Base-by-base conservation (phyloP, 2,888 invertebrate genomes). In the Oxycera nigricornis region DNA sequence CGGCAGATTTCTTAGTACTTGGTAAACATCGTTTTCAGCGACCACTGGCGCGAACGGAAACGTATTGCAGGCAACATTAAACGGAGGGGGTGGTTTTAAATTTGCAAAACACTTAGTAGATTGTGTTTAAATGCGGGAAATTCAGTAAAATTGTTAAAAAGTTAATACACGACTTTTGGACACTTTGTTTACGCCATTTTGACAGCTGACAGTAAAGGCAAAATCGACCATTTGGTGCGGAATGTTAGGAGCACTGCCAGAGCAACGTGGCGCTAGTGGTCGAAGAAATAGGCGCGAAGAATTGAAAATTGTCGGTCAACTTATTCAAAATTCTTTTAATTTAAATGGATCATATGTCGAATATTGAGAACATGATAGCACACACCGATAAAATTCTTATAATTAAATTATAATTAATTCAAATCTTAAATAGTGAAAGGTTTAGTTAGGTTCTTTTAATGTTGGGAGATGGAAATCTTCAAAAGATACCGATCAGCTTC, bases 141-240 rank as follows among this genome's bases (percentile, higher is more conserved):
- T 2, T 9, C 3, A 62, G 26, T 7, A 62, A 62, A 62, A 39
- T 62, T 22, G 6, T 22, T 39, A 62, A 7, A 24, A 50, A 20
- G n/a, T 17, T 31, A 46, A 14, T 9, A 20, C 17, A n/a, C 52
- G 50, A 68, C 50, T 46, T n/a, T 20, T 17, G 20, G 20, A 50
- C 46, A 68, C 50, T 68, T 68, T 68, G 68, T 68, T 68, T 68
- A 68, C 68, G 52, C 46, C 68, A 68, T 68, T 68, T 68, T 68
- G 52, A 68, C 68, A 28, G 11, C 1, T 68, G 50, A 28, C 68
- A 52, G 11, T 17, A 28, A 20, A 9, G 9, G 28, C 31, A 22
- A 68, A 26, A 46, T 46, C 28, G 50, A 68, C 68, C 28, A 68
- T 4, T 68, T 62, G n/a, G 22, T 6, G 68, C 11, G 11, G 11